Evolutionary conservation across 1,140 invertebrate genomes (phyloP), one percentile per base, ranked within the genome.

Genomic region (Neoseiulus cucumeris): DNA sequence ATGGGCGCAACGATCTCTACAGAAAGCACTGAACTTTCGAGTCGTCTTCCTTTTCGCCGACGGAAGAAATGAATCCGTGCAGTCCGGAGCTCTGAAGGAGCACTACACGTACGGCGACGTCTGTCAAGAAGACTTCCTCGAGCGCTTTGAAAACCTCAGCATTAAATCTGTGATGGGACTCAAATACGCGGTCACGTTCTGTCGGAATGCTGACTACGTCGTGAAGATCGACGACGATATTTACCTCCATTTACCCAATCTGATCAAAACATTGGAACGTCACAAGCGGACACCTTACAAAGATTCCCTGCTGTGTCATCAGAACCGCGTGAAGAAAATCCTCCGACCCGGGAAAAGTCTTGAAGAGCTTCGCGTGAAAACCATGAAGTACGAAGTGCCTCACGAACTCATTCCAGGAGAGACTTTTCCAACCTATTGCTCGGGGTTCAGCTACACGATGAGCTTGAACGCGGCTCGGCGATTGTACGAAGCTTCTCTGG

Each of bases 181-280:
- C 1, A 72, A 73, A 47, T 79, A 77, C 77, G 69, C 74, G 1
- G 67, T 68, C 9, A 67, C 47, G 0, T 73, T 71, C 66, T 79
- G 78, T 70, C 7, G 68, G 68, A 7, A 67, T 25, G 55, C 71
- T 1, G 68, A 71, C n/a, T 76, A 71, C 67, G 70, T 78, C 33
- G 70, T 79, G 64, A 79, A 79, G 68, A 72, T 73, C 0, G 78
- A 79, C 67, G 78, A 79, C 64, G 78, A 79, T 66, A 75, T 76
- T 14, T 74, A 77, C 59, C 67, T 79, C 0, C 75, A 79, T 69
- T 70, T 76, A 17, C 70, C 71, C 0, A 72, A 72, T 64, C 29
- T 72, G 7, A 17, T 72, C 6, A 64, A 69, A 18, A 30, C 33
- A 25, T 65, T 66, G 7, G 55, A 65, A 17, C 14, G 65, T 41